Evolutionary conservation across 37 sponge, comb jelly and placozoan genomes (phyloP).

Genomic region (Aphrocallistes beatrix): DNA sequence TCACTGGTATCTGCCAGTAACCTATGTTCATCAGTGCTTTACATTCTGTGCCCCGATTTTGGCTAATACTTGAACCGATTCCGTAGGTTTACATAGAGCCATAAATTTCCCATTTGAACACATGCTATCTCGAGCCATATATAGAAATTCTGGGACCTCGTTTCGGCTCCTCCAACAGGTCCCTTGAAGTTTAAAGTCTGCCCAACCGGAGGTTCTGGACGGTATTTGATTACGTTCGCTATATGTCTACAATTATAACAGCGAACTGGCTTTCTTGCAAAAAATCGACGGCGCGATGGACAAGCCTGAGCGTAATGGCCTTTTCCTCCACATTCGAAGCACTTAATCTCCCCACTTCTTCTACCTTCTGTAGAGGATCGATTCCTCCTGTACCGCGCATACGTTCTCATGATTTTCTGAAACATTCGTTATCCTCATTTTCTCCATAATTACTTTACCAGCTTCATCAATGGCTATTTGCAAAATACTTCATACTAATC

Average conservation of each 20-base stretch:
- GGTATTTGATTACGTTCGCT: not conserved
- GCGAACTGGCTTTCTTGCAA: not conserved
- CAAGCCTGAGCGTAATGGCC: not conserved
- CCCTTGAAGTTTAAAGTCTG: not conserved
- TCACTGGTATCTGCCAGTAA: slow-evolving; percentile 1
- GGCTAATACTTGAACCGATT: no score
- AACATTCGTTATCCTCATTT: not conserved
- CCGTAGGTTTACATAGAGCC: not conserved
- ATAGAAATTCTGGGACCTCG: not conserved
- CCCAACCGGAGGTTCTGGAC: not conserved
- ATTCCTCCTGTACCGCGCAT: not conserved
- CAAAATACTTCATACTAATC: no score
- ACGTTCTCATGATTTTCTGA: not conserved
- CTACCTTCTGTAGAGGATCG: not conserved
- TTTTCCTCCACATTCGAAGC: not conserved
- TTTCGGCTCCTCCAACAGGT: no score
- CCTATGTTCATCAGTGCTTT: not conserved
- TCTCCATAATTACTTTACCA: not conserved
- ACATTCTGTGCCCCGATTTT: not conserved
- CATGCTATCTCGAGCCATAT: no score
- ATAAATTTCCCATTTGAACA: no score
- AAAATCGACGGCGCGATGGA: not conserved
- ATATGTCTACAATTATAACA: not conserved
- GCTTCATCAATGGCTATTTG: not conserved
- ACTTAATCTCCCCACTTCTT: not conserved